Evolutionary conservation across 2,888 invertebrate genomes (phyloP).

Genomic region (Lasioglossum pauxillum): DNA sequence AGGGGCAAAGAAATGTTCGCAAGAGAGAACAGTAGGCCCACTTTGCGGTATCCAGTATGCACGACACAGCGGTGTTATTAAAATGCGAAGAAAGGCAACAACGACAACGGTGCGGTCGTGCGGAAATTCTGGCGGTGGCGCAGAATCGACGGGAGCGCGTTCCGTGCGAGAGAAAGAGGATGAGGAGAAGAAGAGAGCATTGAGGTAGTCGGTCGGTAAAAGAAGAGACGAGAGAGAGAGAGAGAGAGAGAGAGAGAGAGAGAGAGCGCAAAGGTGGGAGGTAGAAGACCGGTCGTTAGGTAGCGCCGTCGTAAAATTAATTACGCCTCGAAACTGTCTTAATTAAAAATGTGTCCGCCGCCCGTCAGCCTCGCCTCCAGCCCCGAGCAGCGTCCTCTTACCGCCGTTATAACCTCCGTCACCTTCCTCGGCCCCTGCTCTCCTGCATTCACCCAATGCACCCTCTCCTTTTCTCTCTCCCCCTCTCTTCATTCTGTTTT

Average conservation of each 20-base stretch:
- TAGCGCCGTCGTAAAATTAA: slow-evolving; percentile 82
- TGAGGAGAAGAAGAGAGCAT: background rate
- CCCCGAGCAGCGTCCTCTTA: slow-evolving; percentile 41
- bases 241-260: slow-evolving; percentile 22
- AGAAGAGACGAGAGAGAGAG: slow-evolving; percentile 28
- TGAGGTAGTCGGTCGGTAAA: slow-evolving; percentile 16
- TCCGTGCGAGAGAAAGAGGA: background rate
- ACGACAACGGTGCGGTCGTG: slow-evolving; percentile 36
- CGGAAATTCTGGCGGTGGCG: slow-evolving; percentile 47
- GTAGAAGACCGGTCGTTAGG: slow-evolving; percentile 72
- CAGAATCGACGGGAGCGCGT: slow-evolving; percentile 43
- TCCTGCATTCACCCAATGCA: slow-evolving; percentile 40
- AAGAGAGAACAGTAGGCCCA: background rate
- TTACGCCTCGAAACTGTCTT: slow-evolving; percentile 83
- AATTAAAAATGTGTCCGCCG: slow-evolving; percentile 83
- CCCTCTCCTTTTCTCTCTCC: background rate
- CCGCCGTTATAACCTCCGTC: slow-evolving; percentile 59
- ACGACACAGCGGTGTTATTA: slow-evolving; percentile 49
- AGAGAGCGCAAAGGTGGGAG: slow-evolving; percentile 49
- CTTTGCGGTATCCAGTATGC: background rate
- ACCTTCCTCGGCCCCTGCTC: slow-evolving; percentile 30
- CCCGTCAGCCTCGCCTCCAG: slow-evolving; percentile 70
- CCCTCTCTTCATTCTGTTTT: background rate
- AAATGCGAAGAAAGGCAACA: slow-evolving; percentile 36
- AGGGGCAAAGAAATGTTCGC: background rate